phyloP scores from a whole-genome alignment of 2,113 vertebrate species.

The Ploceus nigricollis region DNA sequence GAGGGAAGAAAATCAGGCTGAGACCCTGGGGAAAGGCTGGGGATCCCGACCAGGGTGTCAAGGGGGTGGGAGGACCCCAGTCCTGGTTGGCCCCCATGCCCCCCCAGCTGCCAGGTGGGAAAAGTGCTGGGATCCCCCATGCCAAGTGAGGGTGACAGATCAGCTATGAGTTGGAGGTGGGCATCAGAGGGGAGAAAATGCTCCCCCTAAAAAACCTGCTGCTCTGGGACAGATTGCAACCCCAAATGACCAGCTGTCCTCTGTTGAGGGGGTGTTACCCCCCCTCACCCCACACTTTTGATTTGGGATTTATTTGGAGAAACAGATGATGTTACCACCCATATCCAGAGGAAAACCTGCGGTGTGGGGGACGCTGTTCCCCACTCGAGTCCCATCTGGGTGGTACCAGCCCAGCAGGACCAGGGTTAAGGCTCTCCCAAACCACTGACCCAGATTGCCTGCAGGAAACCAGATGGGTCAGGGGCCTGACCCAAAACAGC shows the following conservation, averaged over 20 bases:
- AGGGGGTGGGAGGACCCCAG: background rate
- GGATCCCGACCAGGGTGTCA: background rate
- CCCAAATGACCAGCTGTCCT: background rate
- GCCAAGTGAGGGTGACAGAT: background rate
- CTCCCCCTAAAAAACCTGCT: background rate
- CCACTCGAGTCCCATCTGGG: rapidly evolving
- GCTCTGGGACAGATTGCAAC: background rate
- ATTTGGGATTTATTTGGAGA: background rate
- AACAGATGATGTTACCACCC: background rate
- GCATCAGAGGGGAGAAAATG: background rate
- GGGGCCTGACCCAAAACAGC: background rate
- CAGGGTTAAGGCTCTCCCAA: background rate
- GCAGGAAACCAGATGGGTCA: rapidly evolving
- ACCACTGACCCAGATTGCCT: background rate
- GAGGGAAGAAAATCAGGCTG: background rate
- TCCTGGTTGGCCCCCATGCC: too few species aligned
- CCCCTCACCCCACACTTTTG: rapidly evolving
- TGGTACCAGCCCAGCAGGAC: background rate
- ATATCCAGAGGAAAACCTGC: background rate
- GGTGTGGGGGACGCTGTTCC: background rate
- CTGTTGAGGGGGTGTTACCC: too few species aligned
- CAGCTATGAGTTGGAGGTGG: background rate
- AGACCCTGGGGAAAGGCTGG: background rate
- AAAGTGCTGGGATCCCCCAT: background rate
- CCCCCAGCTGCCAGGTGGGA: background rate